Base-by-base conservation (phyloP, 2,113 vertebrate species). In the Xenopus laevis region DNA sequence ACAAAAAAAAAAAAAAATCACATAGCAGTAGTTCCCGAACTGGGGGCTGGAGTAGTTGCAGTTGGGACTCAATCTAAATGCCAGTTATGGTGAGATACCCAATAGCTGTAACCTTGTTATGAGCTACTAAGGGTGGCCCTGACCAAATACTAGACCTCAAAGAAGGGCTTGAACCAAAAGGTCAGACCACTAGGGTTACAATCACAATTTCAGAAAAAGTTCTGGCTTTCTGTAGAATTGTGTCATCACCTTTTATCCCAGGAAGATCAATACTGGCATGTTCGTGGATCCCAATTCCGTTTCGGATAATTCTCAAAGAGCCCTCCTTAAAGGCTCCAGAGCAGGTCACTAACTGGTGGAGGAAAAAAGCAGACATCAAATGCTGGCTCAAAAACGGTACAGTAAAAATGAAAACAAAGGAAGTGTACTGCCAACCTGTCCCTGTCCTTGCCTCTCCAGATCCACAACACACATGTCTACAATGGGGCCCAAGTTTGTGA, bases 381-480 rank as follows among this genome's bases (percentile, higher is more conserved):
- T 27, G 23, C 23, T 27, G 23, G 23, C 23, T 27, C 23, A 27
- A 27, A 47, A 5, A 47, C 13, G 9, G 13, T n/a, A 57, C 7
- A 57, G 53, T 6, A 10, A 57, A 17, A 10, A 7, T 57, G 16
- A 15, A 57, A 15, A 57, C 11, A 15, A 7, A 57, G 23, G 4
- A 27, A 27, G 23, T 27, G 23, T 27, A 0, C n/a, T 20, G 7
- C 0, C 44, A 86, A 98, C 97, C 96, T 99, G 97, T 0, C 97
- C 97, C 80, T 98, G 97, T 2, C 97, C 97, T 74, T 98, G 97
- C 45, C 97, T 90, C 82, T 99, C 97, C 83, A 99, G 90, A 82
- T 99, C 97, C 11, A 99, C 97, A 65, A 99, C 97, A 1, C 97
- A 99, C 97, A 99, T 99, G 82, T 99, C 97, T 71, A 99, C 96